Conservation (phyloP, 2,113 vertebrate species). For the Phaethornis superciliosus region DNA sequence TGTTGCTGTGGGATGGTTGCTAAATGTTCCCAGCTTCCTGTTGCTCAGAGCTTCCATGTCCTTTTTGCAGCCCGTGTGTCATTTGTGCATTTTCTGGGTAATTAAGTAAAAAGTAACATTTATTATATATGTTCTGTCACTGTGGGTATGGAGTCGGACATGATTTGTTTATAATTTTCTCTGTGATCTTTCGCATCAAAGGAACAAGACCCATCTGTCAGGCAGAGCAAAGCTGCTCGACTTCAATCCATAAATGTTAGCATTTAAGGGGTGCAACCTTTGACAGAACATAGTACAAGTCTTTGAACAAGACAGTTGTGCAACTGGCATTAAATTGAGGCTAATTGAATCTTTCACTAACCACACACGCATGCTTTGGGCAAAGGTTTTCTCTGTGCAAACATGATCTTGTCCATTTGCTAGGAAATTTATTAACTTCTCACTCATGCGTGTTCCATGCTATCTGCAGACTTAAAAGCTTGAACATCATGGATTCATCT, state of each 20-base stretch:
- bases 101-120: constrained; percentile 10
- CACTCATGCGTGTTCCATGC: neutral
- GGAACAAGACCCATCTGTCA: constrained; percentile 24
- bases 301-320: constrained; percentile 15
- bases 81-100: neutral
- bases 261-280: constrained; percentile 3
- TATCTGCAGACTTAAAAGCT: neutral
- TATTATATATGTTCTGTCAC: neutral
- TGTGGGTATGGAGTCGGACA: neutral
- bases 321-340: neutral
- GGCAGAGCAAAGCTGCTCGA: constrained; percentile 25
- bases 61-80: neutral
- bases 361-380: neutral
- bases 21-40: neutral
- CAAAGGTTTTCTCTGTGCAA: constrained; percentile 46
- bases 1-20: neutral
- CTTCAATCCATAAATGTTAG: neutral
- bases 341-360: neutral
- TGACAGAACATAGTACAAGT: neutral
- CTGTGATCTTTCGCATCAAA: constrained; percentile 31
- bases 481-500: neutral
- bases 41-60: neutral
- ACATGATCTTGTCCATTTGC: constrained; percentile 26
- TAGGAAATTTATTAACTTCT: constrained; percentile 18
- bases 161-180: neutral